Conservation (phyloP, 2,797 vertebrate species). For the Taenioides sp. region DNA sequence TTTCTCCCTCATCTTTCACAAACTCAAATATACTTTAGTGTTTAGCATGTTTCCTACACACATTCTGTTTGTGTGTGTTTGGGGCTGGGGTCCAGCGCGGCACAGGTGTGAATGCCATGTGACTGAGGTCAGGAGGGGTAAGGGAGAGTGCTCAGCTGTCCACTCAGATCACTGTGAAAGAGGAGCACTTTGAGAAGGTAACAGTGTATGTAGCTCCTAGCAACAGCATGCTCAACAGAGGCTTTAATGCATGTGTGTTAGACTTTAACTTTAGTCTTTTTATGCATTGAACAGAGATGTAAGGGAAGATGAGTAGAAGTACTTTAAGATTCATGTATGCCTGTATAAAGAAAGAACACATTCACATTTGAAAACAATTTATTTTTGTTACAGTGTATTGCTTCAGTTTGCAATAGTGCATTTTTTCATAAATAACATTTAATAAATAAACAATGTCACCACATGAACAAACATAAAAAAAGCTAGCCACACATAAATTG, state of each 20-base stretch:
- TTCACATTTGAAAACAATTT: conserved; percentile 77
- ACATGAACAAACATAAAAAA: conserved; percentile 63
- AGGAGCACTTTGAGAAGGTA: conserved; percentile 52
- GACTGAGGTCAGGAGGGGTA: conserved; percentile 77
- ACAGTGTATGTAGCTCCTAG: conserved; percentile 48
- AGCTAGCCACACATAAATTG: conserved; percentile 63
- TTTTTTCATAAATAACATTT: conserved; percentile 84
- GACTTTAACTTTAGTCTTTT: conserved; percentile 15
- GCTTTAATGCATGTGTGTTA: conserved; percentile 8
- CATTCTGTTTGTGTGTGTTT: conserved; percentile 34
- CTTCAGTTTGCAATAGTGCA: conserved; percentile 82
- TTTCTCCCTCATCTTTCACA: background rate
- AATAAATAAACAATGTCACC: conserved; percentile 75
- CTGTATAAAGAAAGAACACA: conserved; percentile 15
- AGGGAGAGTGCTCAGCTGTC: conserved; percentile 84
- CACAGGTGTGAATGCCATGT: conserved; percentile 79
- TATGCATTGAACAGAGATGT: background rate
- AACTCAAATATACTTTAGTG: conserved; percentile 20
- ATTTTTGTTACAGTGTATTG: conserved; percentile 78
- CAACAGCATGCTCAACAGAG: conserved; percentile 41
- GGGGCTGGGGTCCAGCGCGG: conserved; percentile 29
- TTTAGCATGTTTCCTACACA: conserved; percentile 19
- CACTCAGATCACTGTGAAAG: conserved; percentile 70
- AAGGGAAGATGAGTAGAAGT: too few relatives aligned
- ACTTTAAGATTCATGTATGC: background rate